phyloP scores from a whole-genome alignment of 2,113 vertebrate genomes.

The Grammomys dolichurus region DNA sequence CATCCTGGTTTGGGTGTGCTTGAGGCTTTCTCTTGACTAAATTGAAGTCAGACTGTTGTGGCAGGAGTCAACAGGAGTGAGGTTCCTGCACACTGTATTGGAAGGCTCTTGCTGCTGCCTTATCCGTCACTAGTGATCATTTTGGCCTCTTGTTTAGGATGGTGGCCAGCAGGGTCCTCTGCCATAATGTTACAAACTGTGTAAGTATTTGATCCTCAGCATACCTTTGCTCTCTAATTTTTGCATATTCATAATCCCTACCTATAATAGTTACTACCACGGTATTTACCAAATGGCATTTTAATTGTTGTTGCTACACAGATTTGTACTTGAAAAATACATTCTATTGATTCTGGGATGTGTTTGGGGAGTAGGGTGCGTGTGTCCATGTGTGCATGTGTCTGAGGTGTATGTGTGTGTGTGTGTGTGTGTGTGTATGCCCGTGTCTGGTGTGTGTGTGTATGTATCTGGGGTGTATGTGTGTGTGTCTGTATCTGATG shows the following conservation, averaged over 20 bases:
- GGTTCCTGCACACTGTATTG: not conserved
- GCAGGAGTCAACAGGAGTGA: too few relatives aligned
- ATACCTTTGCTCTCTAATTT: not conserved
- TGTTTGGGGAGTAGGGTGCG: fast-evolving
- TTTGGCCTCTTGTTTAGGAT: not conserved
- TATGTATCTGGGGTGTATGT: not conserved
- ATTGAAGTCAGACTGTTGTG: not conserved
- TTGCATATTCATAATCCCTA: not conserved
- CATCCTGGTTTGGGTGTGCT: not conserved
- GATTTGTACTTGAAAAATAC: not conserved
- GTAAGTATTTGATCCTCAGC: not conserved
- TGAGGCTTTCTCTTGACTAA: not conserved
- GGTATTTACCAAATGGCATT: not conserved
- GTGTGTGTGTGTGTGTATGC: not conserved
- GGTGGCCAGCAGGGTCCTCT: not conserved
- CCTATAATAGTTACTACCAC: not conserved
- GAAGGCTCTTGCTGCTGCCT: not conserved
- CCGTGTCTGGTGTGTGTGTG: too few relatives aligned
- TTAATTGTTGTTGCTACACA: not conserved
- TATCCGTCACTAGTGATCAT: not conserved
- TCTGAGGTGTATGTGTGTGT: too few relatives aligned
- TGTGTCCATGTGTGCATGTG: not conserved
- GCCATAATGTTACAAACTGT: not conserved
- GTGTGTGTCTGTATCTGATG: not conserved
- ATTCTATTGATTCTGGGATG: not conserved